phyloP scores from a whole-genome alignment of 2,797 vertebrate species.

The Heterohyrax brucei region DNA sequence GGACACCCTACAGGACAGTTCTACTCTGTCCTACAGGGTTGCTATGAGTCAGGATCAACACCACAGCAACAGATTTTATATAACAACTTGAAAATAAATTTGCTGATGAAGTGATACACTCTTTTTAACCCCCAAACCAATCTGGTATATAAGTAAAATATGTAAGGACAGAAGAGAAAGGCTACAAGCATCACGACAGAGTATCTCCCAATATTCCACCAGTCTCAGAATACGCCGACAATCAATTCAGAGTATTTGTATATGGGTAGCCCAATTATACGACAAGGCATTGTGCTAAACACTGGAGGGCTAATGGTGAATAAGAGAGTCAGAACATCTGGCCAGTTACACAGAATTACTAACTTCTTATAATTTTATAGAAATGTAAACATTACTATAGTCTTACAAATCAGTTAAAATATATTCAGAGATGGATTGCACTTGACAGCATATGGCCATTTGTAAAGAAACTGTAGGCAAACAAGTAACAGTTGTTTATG shows the following conservation, averaged over 20 bases:
- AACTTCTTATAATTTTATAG: constrained; percentile 50
- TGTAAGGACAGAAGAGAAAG: constrained; percentile 31
- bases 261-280: neutral
- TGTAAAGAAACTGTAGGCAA: neutral
- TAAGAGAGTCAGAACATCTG: neutral
- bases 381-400: constrained; percentile 36
- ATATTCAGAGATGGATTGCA: constrained; percentile 55
- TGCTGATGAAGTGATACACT: neutral
- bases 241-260: constrained; percentile 53
- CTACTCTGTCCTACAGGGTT: too few species aligned
- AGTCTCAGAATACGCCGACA: constrained; percentile 24
- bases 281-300: neutral
- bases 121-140: constrained; percentile 5
- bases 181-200: neutral
- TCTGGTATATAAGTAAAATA: constrained; percentile 15
- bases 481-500: constrained; percentile 3
- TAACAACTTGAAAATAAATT: constrained; percentile 26
- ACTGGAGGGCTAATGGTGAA: constrained; percentile 4
- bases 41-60: too few species aligned
- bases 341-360: neutral
- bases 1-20: too few species aligned
- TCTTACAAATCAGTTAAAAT: constrained; percentile 65
- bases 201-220: neutral
- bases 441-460: constrained; percentile 28
- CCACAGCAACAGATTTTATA: too few species aligned